phyloP scores from a whole-genome alignment of 1,140 invertebrate genomes.

The Lineus longissimus region DNA sequence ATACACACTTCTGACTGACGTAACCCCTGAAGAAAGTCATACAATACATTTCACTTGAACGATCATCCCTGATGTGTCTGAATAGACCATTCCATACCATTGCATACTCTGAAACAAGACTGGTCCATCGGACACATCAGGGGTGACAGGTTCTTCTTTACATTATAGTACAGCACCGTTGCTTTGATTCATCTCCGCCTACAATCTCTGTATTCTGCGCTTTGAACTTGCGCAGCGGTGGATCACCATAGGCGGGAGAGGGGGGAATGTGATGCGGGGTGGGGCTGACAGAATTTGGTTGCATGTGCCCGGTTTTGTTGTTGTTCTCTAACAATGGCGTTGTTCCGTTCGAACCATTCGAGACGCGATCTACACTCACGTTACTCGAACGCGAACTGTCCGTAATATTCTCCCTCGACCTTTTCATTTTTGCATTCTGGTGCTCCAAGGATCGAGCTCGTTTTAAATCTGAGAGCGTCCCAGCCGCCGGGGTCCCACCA shows the following conservation, averaged over 20 bases:
- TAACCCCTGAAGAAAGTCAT: too few relatives aligned
- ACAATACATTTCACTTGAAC: too few relatives aligned
- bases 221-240: constrained; percentile 8
- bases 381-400: background rate
- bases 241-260: background rate
- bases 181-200: constrained; percentile 4
- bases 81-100: too few relatives aligned
- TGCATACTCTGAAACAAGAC: too few relatives aligned
- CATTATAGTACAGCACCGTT: constrained; percentile 12
- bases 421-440: background rate
- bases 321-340: background rate
- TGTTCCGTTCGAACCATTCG: background rate
- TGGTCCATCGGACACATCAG: too few relatives aligned
- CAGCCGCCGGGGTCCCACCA: background rate
- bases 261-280: background rate
- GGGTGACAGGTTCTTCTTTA: too few relatives aligned
- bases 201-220: constrained; percentile 9
- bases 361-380: background rate
- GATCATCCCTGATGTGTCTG: too few relatives aligned
- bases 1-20: too few relatives aligned
- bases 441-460: background rate
- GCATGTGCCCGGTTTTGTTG: background rate
- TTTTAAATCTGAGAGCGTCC: constrained; percentile 1
- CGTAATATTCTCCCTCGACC: background rate
- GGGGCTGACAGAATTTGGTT: background rate